Conservation (phyloP, 53 echinoderm and acorn worm genomes). For the Paelopatides confundens region DNA sequence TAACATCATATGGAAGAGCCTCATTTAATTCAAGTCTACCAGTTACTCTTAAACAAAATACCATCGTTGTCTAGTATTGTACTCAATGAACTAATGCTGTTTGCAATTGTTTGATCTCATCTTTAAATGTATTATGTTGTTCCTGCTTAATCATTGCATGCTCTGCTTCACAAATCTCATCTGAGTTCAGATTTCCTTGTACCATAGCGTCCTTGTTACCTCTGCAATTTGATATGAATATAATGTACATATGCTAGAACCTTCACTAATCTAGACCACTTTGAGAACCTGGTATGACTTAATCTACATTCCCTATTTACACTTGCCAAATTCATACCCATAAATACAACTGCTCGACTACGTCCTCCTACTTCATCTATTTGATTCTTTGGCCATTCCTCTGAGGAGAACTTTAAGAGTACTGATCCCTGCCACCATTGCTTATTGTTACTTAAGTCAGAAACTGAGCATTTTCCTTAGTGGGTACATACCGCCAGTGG, state of each 20-base stretch:
- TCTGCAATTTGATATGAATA: slow-evolving; percentile 13
- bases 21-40: slow-evolving; percentile 14
- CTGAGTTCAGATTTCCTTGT: neutral
- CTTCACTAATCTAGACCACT: neutral
- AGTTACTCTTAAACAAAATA: slow-evolving; percentile 1
- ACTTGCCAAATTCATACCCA: neutral
- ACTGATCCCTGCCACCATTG: neutral
- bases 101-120: neutral
- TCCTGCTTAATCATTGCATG: neutral
- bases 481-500: neutral
- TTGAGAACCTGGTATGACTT: slow-evolving; percentile 18
- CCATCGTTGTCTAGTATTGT: slow-evolving; percentile 15
- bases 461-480: neutral
- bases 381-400: slow-evolving; percentile 27
- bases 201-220: neutral
- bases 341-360: neutral
- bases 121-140: too few species aligned
- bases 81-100: neutral
- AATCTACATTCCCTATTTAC: neutral
- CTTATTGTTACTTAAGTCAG: neutral
- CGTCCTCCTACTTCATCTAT: neutral
- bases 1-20: neutral
- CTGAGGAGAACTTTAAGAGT: neutral
- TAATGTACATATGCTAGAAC: slow-evolving; percentile 19
- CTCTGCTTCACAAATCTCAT: slow-evolving; percentile 21